Conservation (phyloP, 2,888 invertebrate genomes). For the Micropterix aruncella region DNA sequence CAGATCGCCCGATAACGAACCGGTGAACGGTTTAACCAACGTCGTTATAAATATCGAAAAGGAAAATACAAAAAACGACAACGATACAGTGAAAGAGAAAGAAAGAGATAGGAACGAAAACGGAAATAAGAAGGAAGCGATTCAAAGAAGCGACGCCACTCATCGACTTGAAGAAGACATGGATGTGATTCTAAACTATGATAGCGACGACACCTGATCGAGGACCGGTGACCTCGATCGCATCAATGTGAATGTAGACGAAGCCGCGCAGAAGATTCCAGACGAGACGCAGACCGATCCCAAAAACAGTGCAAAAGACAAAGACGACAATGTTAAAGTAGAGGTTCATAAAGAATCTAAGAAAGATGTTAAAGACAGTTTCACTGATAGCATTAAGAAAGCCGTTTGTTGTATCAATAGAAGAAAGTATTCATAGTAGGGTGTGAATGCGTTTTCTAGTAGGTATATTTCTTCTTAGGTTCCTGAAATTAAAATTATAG, state of each 20-base stretch:
- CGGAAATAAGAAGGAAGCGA: constrained; percentile 20
- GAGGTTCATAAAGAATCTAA: not conserved
- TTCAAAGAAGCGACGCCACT: constrained; percentile 18
- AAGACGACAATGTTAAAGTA: not conserved
- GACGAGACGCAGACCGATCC: too few relatives aligned
- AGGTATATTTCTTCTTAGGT: too few relatives aligned
- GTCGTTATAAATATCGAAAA: constrained; percentile 34
- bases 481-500: too few relatives aligned
- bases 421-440: constrained; percentile 32
- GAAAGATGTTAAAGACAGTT: constrained; percentile 17
- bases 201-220: constrained; percentile 37
- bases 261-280: too few relatives aligned
- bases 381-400: constrained; percentile 30
- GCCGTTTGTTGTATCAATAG: constrained; percentile 35
- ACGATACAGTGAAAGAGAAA: constrained; percentile 20
- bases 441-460: too few relatives aligned
- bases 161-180: constrained; percentile 27
- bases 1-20: constrained; percentile 5
- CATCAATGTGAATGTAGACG: constrained; percentile 26
- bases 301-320: not conserved
- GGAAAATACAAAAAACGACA: constrained; percentile 18
- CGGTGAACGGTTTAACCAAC: constrained; percentile 23
- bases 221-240: constrained; percentile 7
- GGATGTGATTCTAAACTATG: constrained; percentile 34
- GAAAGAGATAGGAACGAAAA: constrained; percentile 23